Base-by-base conservation (phyloP, 1,140 invertebrate genomes). In the Cotesia typhae region DNA sequence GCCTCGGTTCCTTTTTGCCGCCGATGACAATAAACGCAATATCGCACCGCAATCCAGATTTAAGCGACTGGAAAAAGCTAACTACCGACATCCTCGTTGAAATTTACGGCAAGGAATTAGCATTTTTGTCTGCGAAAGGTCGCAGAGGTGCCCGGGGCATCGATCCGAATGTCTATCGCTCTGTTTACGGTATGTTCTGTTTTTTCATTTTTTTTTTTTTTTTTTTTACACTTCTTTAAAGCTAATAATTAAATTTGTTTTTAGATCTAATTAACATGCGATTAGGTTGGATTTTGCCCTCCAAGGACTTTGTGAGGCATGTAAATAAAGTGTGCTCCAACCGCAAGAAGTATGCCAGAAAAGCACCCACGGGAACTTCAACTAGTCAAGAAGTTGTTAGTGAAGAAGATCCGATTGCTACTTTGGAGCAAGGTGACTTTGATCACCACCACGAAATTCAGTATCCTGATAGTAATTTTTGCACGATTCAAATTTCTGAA, bases 101-200 rank as follows among this genome's bases (percentile, higher is more conserved):
- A 65, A 71, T 71, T 71, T 71, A 71, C 38, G 70, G 61, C 36
- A 65, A 64, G 65, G 60, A 71, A 65, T 71, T 71, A 51, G 70
- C 70, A 47, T 38, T 51, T 52, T 37, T 71, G 20, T 71, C 51
- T n/a, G 60, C 61, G 1, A 65, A 71, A 53, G 70, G 70, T 53
- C 47, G 61, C n/a, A 35, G 60, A 53, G 61, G 61, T 53, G 70
- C 61, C 5, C 61, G 53, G 28, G 70, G 70, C 35, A 71, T 71
- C 17, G 70, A 71, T 71, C 60, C 61, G 4, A 52, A 63, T 17
- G 61, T 71, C 36, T 71, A 38, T 41, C 51, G 70, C 17, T 28
- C 70, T 3, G 63, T 71, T 55, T 71, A 71, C 10, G 70, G 60
- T 71, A 65, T 20, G 57, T 17, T 14, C 14, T 14, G 14, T 14